These are phyloP conservation scores for Myanophis thanlyinensis DNA, from an alignment of 2,113 vertebrate species.

Conservation along the genomic window DNA sequence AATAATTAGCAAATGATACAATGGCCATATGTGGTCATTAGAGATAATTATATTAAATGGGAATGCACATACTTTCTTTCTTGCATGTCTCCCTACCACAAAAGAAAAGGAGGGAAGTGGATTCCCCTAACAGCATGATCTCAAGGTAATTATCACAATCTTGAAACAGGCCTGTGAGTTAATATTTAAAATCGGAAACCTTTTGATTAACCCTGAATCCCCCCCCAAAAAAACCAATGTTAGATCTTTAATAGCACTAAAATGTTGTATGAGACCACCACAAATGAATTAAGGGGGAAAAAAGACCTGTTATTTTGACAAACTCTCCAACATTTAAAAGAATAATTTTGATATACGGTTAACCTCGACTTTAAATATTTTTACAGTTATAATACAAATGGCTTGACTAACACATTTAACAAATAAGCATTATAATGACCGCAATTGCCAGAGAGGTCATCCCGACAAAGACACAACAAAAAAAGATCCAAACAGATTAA, in stretches of 20 bases:
- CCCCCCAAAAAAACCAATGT: neutral
- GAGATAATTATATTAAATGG: conserved; percentile 55
- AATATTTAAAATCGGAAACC: conserved; percentile 25
- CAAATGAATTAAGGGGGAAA: no score
- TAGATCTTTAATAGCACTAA: neutral
- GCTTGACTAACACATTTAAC: no score
- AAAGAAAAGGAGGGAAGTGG: neutral
- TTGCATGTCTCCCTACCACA: neutral
- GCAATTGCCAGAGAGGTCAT: no score
- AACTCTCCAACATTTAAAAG: neutral
- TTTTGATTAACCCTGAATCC: neutral
- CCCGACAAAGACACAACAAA: no score
- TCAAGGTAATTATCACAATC: conserved; percentile 45
- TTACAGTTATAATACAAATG: no score
- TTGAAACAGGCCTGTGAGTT: neutral
- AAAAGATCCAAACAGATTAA: no score
- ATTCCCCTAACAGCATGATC: conserved; percentile 25
- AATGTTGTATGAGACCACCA: neutral
- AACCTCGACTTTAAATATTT: no score
- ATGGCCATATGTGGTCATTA: conserved; percentile 65
- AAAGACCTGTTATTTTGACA: neutral
- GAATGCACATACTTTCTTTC: conserved; percentile 37
- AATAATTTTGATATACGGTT: neutral
- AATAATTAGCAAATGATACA: conserved; percentile 66
- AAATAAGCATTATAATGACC: no score